Percentiles rank a stretch among this genome's conserved stretches.
phyloP scores from a whole-genome alignment of 2,888 invertebrate species.

The Mythimna vitellina region DNA sequence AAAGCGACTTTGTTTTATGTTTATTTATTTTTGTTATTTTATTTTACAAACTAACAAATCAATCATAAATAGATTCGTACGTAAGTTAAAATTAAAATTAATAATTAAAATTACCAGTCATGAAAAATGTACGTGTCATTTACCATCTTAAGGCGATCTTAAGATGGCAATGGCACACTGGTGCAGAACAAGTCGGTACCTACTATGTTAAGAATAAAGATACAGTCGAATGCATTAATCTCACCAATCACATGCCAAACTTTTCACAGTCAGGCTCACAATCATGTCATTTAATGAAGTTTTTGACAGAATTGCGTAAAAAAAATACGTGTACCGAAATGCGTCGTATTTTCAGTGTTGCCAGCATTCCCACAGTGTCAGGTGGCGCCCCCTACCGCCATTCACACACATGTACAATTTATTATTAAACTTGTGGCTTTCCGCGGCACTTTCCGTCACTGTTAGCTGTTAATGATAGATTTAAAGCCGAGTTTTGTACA shows the following conservation, averaged over 20 bases:
- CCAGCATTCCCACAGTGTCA: slow-evolving; percentile 32
- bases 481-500: slow-evolving; percentile 7
- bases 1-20: no score
- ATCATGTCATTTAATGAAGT: background rate
- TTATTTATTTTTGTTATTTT: no score
- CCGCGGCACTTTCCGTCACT: slow-evolving; percentile 40
- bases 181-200: no score
- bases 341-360: slow-evolving; percentile 9
- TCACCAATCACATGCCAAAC: background rate
- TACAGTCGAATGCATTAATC: background rate
- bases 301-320: background rate
- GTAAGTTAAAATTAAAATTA: no score
- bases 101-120: no score
- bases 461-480: slow-evolving; percentile 53
- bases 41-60: no score
- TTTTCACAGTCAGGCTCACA: background rate
- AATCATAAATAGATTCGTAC: no score
- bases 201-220: no score
- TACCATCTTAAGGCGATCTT: no score
- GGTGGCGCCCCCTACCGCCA: slow-evolving; percentile 38
- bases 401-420: slow-evolving; percentile 44
- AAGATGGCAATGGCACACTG: no score
- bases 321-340: slow-evolving; percentile 16
- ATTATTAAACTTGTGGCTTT: slow-evolving; percentile 56
- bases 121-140: no score